Conservation (phyloP, 2,113 vertebrate species). For the Malurus alboscapulatus region DNA sequence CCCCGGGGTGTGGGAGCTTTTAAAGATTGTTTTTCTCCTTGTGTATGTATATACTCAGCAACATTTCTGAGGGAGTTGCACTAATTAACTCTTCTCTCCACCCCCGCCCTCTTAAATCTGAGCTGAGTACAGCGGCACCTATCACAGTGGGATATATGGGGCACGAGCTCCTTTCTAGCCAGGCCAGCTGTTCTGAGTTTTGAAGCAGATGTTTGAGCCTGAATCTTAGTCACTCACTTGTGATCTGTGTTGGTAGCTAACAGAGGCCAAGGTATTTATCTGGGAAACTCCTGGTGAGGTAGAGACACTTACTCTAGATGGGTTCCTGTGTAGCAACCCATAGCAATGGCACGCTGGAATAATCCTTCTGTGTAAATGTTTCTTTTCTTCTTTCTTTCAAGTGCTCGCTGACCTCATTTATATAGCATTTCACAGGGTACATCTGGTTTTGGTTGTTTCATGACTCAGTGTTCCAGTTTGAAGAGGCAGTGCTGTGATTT, state of each 20-base stretch:
- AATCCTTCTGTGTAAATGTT: slow-evolving; percentile 22
- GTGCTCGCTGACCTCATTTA: slow-evolving; percentile 15
- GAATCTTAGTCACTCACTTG: neutral
- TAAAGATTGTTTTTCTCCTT: neutral
- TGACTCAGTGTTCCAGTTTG: slow-evolving; percentile 42
- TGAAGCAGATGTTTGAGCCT: slow-evolving; percentile 9
- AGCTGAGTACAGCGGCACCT: neutral
- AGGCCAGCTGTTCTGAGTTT: neutral
- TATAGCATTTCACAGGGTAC: slow-evolving; percentile 41
- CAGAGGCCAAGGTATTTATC: neutral
- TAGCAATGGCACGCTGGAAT: neutral
- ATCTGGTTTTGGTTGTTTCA: slow-evolving; percentile 62
- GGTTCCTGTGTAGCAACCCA: neutral
- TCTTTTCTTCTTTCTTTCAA: slow-evolving; percentile 39
- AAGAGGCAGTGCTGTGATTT: neutral
- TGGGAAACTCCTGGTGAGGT: neutral
- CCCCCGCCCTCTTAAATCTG: neutral
- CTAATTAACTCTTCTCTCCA: neutral
- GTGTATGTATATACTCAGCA: neutral
- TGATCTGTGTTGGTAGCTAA: neutral
- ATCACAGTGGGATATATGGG: neutral
- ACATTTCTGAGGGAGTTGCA: neutral
- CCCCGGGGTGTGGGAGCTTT: neutral
- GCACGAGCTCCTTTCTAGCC: neutral
- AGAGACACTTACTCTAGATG: neutral